Evolutionary conservation across 2,113 vertebrate genomes (phyloP).

Genomic region (Nettapus auritus): DNA sequence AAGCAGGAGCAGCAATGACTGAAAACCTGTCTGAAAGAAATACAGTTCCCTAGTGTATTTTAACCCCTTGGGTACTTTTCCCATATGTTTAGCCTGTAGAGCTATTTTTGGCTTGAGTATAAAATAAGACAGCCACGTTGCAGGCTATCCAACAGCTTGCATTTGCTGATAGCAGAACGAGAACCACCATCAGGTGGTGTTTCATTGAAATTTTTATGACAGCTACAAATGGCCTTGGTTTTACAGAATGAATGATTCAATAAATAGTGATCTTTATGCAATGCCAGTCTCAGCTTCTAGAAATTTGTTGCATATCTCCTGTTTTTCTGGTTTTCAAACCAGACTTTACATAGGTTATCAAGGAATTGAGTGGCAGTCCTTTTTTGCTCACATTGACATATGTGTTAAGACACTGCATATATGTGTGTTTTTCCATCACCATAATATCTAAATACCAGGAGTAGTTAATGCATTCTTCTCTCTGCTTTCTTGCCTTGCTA

Average conservation of each 20-base stretch:
- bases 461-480: background rate
- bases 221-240: background rate
- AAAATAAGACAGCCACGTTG: rapidly evolving
- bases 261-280: background rate
- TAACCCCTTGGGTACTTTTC: background rate
- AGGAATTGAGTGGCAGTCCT: background rate
- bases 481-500: background rate
- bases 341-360: background rate
- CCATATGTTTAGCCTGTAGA: background rate
- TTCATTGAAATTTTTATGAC: background rate
- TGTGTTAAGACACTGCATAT: background rate
- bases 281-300: background rate
- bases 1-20: background rate
- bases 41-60: background rate
- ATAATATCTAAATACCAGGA: background rate
- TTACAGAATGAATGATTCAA: background rate
- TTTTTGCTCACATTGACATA: background rate
- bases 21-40: background rate
- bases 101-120: background rate
- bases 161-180: background rate
- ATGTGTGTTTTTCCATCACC: background rate
- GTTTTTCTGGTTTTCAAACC: background rate
- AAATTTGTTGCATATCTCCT: background rate
- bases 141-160: background rate
- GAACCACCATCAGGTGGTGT: background rate